These are phyloP conservation scores for Dasypogon diadema DNA, from an alignment of 2,888 invertebrate species.

Conservation along the genomic window DNA sequence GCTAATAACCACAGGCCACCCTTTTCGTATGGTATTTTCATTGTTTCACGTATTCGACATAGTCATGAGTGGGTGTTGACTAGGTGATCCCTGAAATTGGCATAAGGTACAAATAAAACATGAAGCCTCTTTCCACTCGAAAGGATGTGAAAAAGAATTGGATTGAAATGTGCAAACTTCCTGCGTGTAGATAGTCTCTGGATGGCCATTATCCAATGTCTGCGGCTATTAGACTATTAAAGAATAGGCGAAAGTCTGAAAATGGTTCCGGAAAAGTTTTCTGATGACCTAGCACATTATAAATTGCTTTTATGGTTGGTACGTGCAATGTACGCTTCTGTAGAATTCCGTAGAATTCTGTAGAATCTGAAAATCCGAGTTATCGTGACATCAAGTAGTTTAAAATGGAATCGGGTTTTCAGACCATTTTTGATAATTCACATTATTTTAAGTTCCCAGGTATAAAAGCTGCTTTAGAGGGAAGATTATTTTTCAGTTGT, in stretches of 20 bases:
- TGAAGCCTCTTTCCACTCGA: not conserved
- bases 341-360: not conserved
- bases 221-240: conserved; percentile 38
- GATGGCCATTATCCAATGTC: not conserved
- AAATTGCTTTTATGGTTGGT: not conserved
- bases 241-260: conserved; percentile 10
- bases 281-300: conserved; percentile 43
- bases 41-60: too few relatives aligned
- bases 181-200: conserved; percentile 6
- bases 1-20: conserved; percentile 50
- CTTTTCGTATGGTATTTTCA: not conserved
- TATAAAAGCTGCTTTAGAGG: too few relatives aligned
- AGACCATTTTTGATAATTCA: too few relatives aligned
- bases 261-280: conserved; percentile 41
- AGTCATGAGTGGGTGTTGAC: not conserved
- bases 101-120: not conserved
- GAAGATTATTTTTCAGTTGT: too few relatives aligned
- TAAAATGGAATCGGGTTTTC: too few relatives aligned
- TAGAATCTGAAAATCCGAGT: not conserved
- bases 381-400: not conserved
- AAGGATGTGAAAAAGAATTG: conserved; percentile 4
- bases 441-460: too few relatives aligned
- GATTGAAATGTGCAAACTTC: conserved; percentile 48
- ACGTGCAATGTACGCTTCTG: not conserved
- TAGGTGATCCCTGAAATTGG: conserved; percentile 20